phyloP scores from a whole-genome alignment of 1,140 invertebrate species.

The Acromyrmex echinatior region DNA sequence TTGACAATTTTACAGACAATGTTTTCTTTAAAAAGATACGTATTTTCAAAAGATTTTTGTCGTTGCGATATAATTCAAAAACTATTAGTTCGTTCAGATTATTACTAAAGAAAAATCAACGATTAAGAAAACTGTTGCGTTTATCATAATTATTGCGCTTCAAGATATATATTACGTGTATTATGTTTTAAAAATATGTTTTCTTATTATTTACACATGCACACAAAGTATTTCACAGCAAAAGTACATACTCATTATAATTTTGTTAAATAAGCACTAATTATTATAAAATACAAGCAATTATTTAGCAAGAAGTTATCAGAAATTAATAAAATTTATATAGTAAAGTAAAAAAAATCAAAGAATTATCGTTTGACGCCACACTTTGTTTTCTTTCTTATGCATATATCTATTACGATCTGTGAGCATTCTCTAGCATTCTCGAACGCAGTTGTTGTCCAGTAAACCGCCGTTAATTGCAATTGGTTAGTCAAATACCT shows the following conservation, averaged over 20 bases:
- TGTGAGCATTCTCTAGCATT: background rate
- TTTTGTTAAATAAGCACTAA: background rate
- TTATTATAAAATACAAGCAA: constrained; percentile 11
- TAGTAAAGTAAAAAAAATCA: background rate
- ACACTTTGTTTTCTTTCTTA: constrained; percentile 12
- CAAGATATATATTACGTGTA: background rate
- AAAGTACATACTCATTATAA: background rate
- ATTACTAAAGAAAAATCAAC: background rate
- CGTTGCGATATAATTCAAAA: background rate
- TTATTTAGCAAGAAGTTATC: background rate
- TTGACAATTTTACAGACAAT: background rate
- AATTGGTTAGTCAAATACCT: constrained; percentile 7
- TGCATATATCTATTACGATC: background rate
- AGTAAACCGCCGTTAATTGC: constrained; percentile 27
- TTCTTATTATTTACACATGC: background rate
- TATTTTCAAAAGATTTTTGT: background rate
- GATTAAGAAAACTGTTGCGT: background rate
- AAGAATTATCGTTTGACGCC: background rate
- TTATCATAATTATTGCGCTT: background rate
- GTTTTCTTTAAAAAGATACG: background rate
- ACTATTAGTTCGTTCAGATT: background rate
- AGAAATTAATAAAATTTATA: constrained; percentile 20
- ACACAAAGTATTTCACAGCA: background rate
- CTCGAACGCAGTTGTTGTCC: background rate
- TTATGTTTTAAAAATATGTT: constrained; percentile 6